Evolutionary conservation across 2,888 invertebrate species (phyloP).

Genomic region (Malthinus seriepunctatus): DNA sequence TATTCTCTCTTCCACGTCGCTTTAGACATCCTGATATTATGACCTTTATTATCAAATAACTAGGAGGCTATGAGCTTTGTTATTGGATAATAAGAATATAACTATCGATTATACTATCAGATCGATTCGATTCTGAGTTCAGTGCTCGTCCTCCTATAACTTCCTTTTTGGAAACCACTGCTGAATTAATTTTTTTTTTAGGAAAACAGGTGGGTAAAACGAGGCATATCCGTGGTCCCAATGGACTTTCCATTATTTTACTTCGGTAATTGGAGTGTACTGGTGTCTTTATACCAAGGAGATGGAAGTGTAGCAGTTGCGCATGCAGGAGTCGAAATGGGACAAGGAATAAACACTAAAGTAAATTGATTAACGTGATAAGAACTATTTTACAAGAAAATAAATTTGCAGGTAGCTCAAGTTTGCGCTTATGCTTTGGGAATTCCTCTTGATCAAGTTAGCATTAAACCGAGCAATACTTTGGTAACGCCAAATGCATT

Average conservation of each 20-base stretch:
- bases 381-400: background rate
- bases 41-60: too few relatives aligned
- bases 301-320: slow-evolving; percentile 69
- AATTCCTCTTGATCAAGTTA: slow-evolving; percentile 49
- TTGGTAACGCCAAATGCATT: slow-evolving; percentile 47
- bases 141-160: too few relatives aligned
- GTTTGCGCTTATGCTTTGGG: slow-evolving; percentile 52
- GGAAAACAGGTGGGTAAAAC: slow-evolving; percentile 74
- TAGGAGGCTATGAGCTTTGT: too few relatives aligned
- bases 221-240: slow-evolving; percentile 65
- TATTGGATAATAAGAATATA: too few relatives aligned
- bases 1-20: too few relatives aligned
- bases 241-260: slow-evolving; percentile 65
- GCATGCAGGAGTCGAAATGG: slow-evolving; percentile 72
- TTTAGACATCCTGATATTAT: too few relatives aligned
- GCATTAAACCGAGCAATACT: slow-evolving; percentile 47
- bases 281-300: slow-evolving; percentile 66
- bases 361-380: slow-evolving; percentile 36
- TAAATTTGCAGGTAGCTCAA: slow-evolving; percentile 42
- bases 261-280: slow-evolving; percentile 58
- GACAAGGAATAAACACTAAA: slow-evolving; percentile 79
- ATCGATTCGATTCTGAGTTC: too few relatives aligned
- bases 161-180: too few relatives aligned
- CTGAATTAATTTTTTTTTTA: background rate
- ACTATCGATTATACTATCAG: too few relatives aligned